Base-by-base conservation (phyloP, 2,797 vertebrate species). In the Rhincodon typus region DNA sequence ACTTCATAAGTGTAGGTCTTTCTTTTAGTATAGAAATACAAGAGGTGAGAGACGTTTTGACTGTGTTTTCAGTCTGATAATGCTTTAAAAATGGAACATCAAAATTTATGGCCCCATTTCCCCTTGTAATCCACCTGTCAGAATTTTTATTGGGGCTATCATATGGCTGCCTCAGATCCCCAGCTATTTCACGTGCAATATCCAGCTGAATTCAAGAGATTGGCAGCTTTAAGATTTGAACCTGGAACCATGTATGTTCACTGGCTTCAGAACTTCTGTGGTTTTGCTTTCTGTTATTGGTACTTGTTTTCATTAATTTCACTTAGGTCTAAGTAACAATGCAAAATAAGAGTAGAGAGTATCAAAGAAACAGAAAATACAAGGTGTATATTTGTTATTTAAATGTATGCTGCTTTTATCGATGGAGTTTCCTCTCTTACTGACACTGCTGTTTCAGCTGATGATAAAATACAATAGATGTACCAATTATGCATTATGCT, bases 351-450 rank as follows among this genome's bases (percentile, higher is more conserved):
- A 27, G 70, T 77, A 77, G 42, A 19, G 8, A 0, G 27, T 95
- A 50, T 72, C 42, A 95, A 53, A 67, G 62, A 93, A 93, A 42
- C 38, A 69, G 90, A n/a, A 93, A 93, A 69, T 93, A 93, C 25
- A 93, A 27, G 7, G 21, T 62, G 38, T n/a, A 15, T 69, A 69
- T 93, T 93, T 38, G 90, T 67, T 69, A 69, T 93, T 93, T 77
- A 74, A 95, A 77, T 57, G 5, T 77, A 94, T 74, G 70, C 67
- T 94, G 46, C 69, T 94, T 50, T 94, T 94, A 95, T 95, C 8
- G 30, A n/a, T 74, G 70, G 15, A 67, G 46, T 19, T 38, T 21
- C 62, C 38, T 66, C 90, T 67, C n/a, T 69, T 38, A 93, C 90
- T 69, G n/a, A 93, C 90, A 50, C 90, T 69, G 30, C 30, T 46